phyloP scores from a whole-genome alignment of 2,113 vertebrate species.

The Eulemur rufifrons region DNA sequence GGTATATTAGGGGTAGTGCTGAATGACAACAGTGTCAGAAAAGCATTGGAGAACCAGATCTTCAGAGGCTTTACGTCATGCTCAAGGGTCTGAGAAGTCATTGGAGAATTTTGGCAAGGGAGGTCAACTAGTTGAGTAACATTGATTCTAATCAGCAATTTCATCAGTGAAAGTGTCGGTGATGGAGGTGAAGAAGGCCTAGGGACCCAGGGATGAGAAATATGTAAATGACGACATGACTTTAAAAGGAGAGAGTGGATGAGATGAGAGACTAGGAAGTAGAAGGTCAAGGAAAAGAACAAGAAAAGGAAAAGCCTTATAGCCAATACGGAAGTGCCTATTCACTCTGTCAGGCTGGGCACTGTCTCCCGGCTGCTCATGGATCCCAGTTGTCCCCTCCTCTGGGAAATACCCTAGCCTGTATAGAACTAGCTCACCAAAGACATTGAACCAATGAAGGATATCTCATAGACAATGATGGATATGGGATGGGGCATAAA shows the following conservation, averaged over 20 bases:
- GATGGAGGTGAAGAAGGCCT: background rate
- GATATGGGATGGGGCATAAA: background rate
- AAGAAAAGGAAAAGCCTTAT: background rate
- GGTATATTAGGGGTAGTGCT: rapidly evolving
- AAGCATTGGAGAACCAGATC: background rate
- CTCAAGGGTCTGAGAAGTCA: background rate
- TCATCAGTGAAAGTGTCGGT: background rate
- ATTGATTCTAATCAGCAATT: background rate
- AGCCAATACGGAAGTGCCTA: background rate
- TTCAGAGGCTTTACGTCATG: background rate
- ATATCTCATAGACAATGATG: background rate
- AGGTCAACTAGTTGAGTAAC: background rate
- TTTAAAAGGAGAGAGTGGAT: background rate
- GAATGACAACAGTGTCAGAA: background rate
- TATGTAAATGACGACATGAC: background rate
- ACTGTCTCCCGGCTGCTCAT: too few species aligned
- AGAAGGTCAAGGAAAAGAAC: background rate
- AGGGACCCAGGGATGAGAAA: background rate
- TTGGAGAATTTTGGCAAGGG: background rate
- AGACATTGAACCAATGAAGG: too few species aligned
- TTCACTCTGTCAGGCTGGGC: background rate
- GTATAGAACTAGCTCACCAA: background rate
- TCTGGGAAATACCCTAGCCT: background rate
- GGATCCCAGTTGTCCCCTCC: too few species aligned
- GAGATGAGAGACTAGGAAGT: background rate